These are phyloP conservation scores for Papilio dardanus DNA, from an alignment of 1,140 invertebrate species.

Conservation along the genomic window DNA sequence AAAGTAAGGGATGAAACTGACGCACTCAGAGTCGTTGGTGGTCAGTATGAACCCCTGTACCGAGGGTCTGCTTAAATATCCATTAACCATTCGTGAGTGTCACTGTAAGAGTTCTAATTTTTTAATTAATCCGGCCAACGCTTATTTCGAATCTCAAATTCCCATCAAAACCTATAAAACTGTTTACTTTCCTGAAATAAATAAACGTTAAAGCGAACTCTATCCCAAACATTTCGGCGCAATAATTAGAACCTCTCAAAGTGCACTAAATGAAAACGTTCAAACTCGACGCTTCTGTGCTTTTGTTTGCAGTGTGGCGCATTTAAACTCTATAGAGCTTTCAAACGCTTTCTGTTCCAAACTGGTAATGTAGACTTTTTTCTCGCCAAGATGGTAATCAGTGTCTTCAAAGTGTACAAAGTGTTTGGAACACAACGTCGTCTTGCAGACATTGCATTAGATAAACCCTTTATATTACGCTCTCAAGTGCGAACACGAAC, in stretches of 20 bases:
- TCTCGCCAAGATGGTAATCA: constrained; percentile 25
- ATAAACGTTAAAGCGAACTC: background rate
- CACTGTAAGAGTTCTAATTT: background rate
- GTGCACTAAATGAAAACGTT: constrained; percentile 29
- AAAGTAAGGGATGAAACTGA: background rate
- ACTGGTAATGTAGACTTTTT: constrained; percentile 20
- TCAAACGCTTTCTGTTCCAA: constrained; percentile 22
- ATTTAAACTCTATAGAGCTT: constrained; percentile 15
- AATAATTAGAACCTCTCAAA: constrained; percentile 29
- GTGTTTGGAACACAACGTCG: constrained; percentile 10
- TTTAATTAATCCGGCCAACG: background rate
- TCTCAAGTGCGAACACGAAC: background rate
- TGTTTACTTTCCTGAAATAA: background rate
- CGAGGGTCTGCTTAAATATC: background rate
- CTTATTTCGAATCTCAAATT: background rate
- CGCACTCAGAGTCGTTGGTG: background rate
- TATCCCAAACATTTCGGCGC: constrained; percentile 7
- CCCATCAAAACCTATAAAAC: background rate
- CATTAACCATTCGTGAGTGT: background rate
- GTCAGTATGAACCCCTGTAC: background rate
- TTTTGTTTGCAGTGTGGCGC: constrained; percentile 33
- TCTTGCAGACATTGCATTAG: background rate
- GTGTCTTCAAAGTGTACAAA: constrained; percentile 15
- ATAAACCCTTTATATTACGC: constrained; percentile 4
- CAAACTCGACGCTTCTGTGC: constrained; percentile 3